Evolutionary conservation across 2,113 vertebrate genomes (phyloP).

Genomic region (Porphyrio hochstetteri): DNA sequence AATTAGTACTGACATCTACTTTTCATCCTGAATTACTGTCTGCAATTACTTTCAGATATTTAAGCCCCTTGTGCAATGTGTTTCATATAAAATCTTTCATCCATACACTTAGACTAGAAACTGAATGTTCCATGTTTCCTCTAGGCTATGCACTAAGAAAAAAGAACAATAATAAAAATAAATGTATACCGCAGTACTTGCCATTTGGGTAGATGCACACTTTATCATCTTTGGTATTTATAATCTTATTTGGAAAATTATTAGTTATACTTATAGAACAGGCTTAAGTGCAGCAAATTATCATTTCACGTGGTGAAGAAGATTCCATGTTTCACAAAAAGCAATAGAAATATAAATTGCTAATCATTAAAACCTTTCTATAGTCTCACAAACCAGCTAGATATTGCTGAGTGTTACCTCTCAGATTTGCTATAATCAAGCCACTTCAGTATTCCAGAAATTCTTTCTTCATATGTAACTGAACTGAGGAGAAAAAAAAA

Average conservation of each 20-base stretch:
- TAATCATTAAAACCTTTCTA: background rate
- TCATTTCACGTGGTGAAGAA: background rate
- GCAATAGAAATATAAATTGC: background rate
- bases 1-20: background rate
- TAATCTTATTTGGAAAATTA: background rate
- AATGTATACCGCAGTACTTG: background rate
- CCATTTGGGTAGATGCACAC: background rate
- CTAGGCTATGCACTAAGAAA: background rate
- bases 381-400: background rate
- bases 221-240: background rate
- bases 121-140: background rate
- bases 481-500: slow-evolving; percentile 40
- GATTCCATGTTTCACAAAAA: background rate
- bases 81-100: background rate
- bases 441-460: slow-evolving; percentile 74
- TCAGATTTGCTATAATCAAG: slow-evolving; percentile 70
- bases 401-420: slow-evolving; percentile 63
- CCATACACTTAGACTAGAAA: background rate
- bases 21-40: background rate
- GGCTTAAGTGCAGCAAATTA: background rate
- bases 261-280: background rate
- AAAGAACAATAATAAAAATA: background rate
- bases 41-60: background rate
- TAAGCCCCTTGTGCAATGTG: background rate
- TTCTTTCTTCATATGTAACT: slow-evolving; percentile 62